A percentile compares a stretch with the other conserved stretches of the same genome.
These are phyloP conservation scores for Cossypha niveicapilla DNA, from an alignment of 2,797 vertebrate genomes.

Conservation along the genomic window DNA sequence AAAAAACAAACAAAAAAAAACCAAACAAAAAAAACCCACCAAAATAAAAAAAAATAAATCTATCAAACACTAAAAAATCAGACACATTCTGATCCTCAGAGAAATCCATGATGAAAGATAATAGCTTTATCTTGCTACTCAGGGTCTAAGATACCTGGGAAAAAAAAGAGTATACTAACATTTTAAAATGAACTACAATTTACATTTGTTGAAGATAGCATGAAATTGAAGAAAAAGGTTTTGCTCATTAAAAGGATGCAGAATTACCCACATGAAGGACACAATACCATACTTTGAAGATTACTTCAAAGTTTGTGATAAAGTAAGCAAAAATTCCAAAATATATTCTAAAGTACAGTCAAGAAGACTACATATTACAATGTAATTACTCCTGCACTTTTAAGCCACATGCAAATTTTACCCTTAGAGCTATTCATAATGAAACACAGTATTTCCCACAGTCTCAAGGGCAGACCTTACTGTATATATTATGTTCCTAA, in stretches of 20 bases:
- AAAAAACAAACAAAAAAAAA: neutral
- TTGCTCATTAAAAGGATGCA: conserved; percentile 6
- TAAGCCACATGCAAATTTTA: conserved; percentile 45
- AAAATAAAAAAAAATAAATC: neutral
- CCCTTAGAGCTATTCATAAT: conserved; percentile 53
- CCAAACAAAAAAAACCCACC: no score
- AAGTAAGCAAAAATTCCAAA: conserved; percentile 12
- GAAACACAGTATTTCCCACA: conserved; percentile 29
- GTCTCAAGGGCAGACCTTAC: conserved; percentile 30
- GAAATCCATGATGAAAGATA: neutral
- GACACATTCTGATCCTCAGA: neutral
- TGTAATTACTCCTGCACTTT: conserved; percentile 36
- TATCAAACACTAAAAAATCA: neutral
- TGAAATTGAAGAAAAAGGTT: neutral
- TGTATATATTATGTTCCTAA: neutral
- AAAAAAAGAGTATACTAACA: neutral
- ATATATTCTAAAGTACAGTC: neutral
- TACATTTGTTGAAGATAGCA: neutral
- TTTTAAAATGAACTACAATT: neutral
- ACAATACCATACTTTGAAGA: neutral
- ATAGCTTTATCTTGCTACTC: neutral
- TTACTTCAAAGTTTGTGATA: conserved; percentile 51
- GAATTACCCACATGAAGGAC: conserved; percentile 29
- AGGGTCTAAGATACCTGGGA: neutral
- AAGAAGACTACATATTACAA: conserved; percentile 34